phyloP scores from a whole-genome alignment of 2,888 invertebrate genomes.

The Chrysolina haemoptera region DNA sequence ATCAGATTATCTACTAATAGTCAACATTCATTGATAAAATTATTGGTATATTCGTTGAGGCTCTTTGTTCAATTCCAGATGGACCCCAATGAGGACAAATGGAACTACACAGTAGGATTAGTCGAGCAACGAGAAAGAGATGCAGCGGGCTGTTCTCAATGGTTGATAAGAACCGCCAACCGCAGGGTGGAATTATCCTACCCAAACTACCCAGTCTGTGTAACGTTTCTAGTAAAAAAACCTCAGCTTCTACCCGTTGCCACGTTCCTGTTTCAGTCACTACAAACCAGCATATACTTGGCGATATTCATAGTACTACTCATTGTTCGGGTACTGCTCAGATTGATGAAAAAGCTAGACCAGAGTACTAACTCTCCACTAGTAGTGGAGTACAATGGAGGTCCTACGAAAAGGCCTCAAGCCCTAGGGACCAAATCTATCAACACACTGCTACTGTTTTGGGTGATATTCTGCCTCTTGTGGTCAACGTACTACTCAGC shows the following conservation, averaged over 20 bases:
- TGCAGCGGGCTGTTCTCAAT: not conserved
- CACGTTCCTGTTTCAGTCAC: not conserved
- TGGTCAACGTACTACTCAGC: constrained; percentile 21
- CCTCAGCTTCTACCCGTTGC: not conserved
- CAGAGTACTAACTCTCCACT: not conserved
- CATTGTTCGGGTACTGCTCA: not conserved
- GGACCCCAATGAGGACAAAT: not conserved
- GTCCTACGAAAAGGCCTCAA: not conserved
- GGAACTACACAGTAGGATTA: constrained; percentile 6
- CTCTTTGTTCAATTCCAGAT: not conserved
- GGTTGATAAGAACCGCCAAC: not conserved
- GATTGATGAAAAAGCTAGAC: not conserved
- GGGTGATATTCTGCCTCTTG: constrained; percentile 7
- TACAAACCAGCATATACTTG: not conserved
- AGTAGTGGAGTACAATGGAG: not conserved
- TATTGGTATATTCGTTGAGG: too few relatives aligned
- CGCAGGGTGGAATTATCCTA: not conserved
- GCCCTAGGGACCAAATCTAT: not conserved
- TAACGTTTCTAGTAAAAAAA: constrained; percentile 22
- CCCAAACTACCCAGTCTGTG: not conserved
- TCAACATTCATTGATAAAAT: too few relatives aligned
- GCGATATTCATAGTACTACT: not conserved
- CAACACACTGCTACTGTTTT: constrained; percentile 9
- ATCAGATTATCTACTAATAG: too few relatives aligned
- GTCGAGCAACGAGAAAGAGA: constrained; percentile 22